Conservation (phyloP, 1,140 invertebrate genomes). For the Cherax quadricarinatus region DNA sequence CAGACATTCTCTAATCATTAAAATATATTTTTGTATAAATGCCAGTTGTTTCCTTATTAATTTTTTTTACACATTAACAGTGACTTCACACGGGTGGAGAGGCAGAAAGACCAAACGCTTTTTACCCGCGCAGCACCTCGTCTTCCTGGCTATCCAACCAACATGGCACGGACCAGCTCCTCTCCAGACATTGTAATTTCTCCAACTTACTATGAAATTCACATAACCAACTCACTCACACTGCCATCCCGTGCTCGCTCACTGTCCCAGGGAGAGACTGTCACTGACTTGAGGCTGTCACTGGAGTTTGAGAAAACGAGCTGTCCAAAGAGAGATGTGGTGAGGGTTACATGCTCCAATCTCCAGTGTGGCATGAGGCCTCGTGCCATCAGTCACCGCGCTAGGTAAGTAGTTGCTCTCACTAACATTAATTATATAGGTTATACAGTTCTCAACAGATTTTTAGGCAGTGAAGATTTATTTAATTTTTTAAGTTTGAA, state of each 20-base stretch:
- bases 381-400: constrained; percentile 81
- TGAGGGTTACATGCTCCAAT: constrained; percentile 83
- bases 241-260: constrained; percentile 8
- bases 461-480: too few relatives aligned
- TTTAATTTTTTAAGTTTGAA: too few relatives aligned
- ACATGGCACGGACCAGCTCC: background rate
- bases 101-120: constrained; percentile 24
- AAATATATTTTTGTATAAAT: too few relatives aligned
- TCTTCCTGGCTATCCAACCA: constrained; percentile 20
- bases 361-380: constrained; percentile 86
- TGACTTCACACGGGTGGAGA: constrained; percentile 47
- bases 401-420: constrained; percentile 79
- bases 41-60: too few relatives aligned
- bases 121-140: constrained; percentile 16
- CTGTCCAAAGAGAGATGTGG: constrained; percentile 82
- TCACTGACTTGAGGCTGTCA: constrained; percentile 14
- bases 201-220: constrained; percentile 61
- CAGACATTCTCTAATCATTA: too few relatives aligned
- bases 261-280: background rate
- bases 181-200: background rate
- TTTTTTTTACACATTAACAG: background rate
- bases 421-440: too few relatives aligned
- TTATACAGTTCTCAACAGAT: too few relatives aligned
- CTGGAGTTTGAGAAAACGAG: constrained; percentile 82
- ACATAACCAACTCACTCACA: constrained; percentile 13